phyloP scores from a whole-genome alignment of 2,113 vertebrate species.

The Hippocampus mohnikei region DNA sequence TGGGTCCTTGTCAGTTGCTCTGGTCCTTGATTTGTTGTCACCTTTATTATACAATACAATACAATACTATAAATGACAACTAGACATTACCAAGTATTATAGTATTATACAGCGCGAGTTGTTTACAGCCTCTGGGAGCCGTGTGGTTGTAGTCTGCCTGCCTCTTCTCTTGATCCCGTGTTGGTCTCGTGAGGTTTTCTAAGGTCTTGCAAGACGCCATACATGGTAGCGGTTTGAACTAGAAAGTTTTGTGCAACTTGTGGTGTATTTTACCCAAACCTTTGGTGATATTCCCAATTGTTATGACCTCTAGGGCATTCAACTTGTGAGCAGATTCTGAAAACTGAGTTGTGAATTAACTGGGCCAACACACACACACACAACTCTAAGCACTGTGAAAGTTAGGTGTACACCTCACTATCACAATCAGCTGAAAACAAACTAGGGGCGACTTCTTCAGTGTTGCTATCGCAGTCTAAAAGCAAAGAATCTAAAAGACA shows the following conservation, averaged over 20 bases:
- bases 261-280: neutral
- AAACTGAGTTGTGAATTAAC: neutral
- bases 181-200: neutral
- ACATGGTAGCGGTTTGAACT: neutral
- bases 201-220: neutral
- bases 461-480: constrained; percentile 54
- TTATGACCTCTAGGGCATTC: neutral
- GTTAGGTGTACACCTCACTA: constrained; percentile 18
- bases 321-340: neutral
- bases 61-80: too few relatives aligned
- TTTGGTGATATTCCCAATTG: neutral
- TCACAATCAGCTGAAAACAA: constrained; percentile 31
- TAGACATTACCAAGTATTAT: too few relatives aligned
- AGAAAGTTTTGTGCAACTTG: neutral
- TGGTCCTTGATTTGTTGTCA: too few relatives aligned
- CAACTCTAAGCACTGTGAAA: neutral
- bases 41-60: too few relatives aligned
- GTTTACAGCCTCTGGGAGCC: neutral
- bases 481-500: constrained; percentile 29
- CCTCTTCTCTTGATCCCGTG: constrained; percentile 1
- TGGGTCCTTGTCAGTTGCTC: too few relatives aligned
- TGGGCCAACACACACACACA: neutral
- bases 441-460: constrained; percentile 23
- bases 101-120: neutral
- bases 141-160: neutral